Evolutionary conservation across 2,113 vertebrate genomes (phyloP).

Genomic region (Mugil cephalus): DNA sequence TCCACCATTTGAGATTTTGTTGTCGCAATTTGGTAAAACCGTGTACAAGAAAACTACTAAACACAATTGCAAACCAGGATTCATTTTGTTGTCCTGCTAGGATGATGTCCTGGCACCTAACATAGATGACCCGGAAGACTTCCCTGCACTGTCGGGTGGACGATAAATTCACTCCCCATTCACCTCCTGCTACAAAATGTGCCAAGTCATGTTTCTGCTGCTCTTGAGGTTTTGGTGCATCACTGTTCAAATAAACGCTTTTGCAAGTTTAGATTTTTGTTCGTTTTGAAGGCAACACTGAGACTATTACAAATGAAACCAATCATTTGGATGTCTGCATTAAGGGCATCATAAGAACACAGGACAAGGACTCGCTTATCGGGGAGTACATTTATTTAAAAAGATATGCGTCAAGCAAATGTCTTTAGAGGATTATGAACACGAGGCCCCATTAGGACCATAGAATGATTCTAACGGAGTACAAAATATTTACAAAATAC

Average conservation of each 20-base stretch:
- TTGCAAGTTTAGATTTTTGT: constrained; percentile 53
- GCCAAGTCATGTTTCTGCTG: constrained; percentile 36
- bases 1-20: too few relatives aligned
- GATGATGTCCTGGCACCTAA: constrained; percentile 84
- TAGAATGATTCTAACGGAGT: constrained; percentile 72
- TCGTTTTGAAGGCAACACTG: not conserved
- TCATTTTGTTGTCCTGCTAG: constrained; percentile 3
- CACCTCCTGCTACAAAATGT: constrained; percentile 3
- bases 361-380: not conserved
- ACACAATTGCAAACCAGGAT: too few relatives aligned
- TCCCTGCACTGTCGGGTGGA: constrained; percentile 88
- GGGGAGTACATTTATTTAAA: constrained; percentile 70
- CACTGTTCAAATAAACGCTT: constrained; percentile 70
- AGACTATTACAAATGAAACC: too few relatives aligned
- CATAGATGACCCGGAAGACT: constrained; percentile 94
- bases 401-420: constrained; percentile 59
- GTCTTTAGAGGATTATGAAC: constrained; percentile 62
- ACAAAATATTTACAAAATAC: constrained; percentile 85
- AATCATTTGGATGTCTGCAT: too few relatives aligned
- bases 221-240: constrained; percentile 58
- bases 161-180: constrained; percentile 29
- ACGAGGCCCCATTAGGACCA: constrained; percentile 58
- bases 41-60: too few relatives aligned
- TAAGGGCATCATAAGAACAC: not conserved
- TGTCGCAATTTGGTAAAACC: too few relatives aligned